Evolutionary conservation across 2,113 vertebrate genomes (phyloP).

Genomic region (Leiothrix lutea): DNA sequence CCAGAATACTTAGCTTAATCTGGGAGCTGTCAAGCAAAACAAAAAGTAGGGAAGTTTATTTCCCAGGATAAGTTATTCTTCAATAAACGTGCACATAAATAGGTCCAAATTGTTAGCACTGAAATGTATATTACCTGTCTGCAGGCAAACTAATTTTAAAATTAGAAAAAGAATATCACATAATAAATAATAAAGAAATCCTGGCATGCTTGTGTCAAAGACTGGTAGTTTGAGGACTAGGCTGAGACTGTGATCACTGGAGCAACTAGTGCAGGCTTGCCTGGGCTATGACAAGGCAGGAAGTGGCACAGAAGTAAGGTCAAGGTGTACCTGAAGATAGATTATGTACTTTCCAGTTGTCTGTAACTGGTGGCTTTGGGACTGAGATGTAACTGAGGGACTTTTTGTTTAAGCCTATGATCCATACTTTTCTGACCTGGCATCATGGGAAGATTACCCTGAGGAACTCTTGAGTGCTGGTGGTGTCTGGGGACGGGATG

Average conservation of each 20-base stretch:
- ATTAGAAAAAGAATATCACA: background rate
- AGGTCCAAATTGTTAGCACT: background rate
- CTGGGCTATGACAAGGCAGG: background rate
- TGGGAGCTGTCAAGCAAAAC: background rate
- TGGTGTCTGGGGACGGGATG: background rate
- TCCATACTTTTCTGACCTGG: background rate
- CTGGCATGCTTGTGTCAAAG: background rate
- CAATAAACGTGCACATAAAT: background rate
- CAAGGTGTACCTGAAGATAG: background rate
- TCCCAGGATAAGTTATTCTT: background rate
- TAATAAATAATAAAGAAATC: background rate
- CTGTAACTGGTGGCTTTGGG: background rate
- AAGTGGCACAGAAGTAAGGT: background rate
- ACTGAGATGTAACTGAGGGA: background rate
- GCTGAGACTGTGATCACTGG: background rate
- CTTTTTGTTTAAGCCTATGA: background rate
- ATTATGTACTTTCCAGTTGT: background rate
- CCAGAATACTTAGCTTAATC: background rate
- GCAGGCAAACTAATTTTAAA: background rate
- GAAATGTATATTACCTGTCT: background rate
- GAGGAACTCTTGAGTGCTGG: background rate
- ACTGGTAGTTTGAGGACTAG: background rate
- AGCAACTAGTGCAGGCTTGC: background rate
- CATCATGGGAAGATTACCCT: background rate
- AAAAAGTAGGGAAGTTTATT: background rate